These are phyloP conservation scores for Hermaeophaga mercurialis DNA, from an alignment of 2,888 invertebrate species.

Conservation along the genomic window DNA sequence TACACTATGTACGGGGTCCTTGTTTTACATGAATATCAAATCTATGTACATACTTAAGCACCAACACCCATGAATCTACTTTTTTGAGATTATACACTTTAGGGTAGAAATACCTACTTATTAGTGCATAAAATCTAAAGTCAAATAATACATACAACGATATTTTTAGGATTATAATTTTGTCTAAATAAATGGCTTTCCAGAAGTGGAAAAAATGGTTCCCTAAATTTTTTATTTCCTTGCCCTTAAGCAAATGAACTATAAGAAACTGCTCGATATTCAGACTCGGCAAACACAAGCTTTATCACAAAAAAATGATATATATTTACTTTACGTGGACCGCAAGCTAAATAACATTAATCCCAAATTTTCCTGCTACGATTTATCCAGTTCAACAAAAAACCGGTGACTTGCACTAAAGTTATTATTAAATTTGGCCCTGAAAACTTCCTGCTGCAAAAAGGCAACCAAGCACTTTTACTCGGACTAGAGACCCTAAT, in stretches of 20 bases:
- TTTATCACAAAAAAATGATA: conserved; percentile 4
- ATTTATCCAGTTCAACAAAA: conserved; percentile 11
- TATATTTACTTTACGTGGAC: conserved; percentile 18
- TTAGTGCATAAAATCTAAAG: too few species aligned
- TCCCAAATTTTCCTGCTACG: conserved; percentile 4
- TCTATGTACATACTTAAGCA: too few species aligned
- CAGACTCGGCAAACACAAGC: conserved; percentile 3
- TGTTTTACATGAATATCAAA: too few species aligned
- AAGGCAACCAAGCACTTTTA: conserved; percentile 18
- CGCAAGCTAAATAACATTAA: conserved; percentile 24
- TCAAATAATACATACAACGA: too few species aligned
- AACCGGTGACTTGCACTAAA: conserved; percentile 31
- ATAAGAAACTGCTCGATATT: conserved; percentile 15
- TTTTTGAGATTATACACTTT: too few species aligned
- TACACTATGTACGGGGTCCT: too few species aligned
- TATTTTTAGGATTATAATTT: too few species aligned
- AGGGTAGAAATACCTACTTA: too few species aligned
- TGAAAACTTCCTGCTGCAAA: conserved; percentile 17
- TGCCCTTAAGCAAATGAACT: neutral
- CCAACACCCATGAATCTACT: too few species aligned
- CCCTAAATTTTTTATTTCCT: neutral
- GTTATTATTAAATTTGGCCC: conserved; percentile 33
- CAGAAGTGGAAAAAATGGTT: neutral
- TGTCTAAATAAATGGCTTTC: neutral
- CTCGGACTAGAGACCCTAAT: conserved; percentile 3